Conservation (phyloP, 2,888 invertebrate genomes). For the Diogma glabrata region DNA sequence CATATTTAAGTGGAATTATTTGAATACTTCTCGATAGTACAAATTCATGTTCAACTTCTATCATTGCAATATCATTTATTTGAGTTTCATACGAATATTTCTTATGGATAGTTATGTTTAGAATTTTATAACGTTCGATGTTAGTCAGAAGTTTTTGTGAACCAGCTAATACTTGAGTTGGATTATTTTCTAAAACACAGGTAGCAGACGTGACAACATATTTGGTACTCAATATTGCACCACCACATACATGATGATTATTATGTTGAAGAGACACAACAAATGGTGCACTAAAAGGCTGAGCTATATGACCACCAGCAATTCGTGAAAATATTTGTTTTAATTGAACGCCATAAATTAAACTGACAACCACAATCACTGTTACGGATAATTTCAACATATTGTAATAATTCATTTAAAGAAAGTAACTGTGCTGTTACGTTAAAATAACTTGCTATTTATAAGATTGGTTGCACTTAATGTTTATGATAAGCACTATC, state of each 20-base stretch:
- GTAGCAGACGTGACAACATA: not conserved
- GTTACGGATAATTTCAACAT: no score
- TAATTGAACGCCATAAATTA: no score
- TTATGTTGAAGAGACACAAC: not conserved
- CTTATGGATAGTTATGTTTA: not conserved
- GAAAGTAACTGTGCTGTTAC: no score
- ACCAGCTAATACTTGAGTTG: constrained; percentile 3
- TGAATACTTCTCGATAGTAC: not conserved
- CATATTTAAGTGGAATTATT: not conserved
- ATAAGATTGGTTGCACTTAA: no score
- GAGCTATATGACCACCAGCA: not conserved
- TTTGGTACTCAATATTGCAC: not conserved
- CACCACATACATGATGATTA: not conserved
- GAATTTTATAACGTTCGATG: not conserved
- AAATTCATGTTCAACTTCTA: not conserved
- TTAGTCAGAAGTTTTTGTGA: constrained; percentile 3
- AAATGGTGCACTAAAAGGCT: not conserved
- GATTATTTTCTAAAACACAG: not conserved
- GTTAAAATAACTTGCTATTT: no score
- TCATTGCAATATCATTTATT: not conserved
- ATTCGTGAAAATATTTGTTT: no score
- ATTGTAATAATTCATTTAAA: no score
- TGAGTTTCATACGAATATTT: not conserved
- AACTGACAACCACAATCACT: no score
- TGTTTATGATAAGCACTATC: no score